phyloP scores from a whole-genome alignment of 2,888 invertebrate genomes.

The Agrilus mali region DNA sequence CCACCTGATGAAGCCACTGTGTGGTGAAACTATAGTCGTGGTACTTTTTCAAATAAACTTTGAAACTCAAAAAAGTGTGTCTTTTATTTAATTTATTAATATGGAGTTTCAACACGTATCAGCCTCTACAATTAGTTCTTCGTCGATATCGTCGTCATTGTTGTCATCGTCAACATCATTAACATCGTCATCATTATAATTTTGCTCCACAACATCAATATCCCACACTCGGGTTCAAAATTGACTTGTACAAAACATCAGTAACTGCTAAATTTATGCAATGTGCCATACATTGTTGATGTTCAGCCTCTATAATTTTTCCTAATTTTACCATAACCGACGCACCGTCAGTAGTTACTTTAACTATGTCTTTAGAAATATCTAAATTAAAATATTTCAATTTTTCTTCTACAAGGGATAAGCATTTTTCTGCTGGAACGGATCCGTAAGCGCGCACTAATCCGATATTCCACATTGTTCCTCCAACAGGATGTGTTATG shows the following conservation, averaged over 20 bases:
- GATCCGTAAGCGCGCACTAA: slow-evolving; percentile 7
- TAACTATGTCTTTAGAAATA: slow-evolving; percentile 8
- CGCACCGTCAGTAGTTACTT: slow-evolving; percentile 4
- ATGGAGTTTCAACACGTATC: too few relatives aligned
- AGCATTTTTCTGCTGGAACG: slow-evolving; percentile 7
- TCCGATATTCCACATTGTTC: slow-evolving; percentile 7
- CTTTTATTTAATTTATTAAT: too few relatives aligned
- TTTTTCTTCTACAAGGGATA: slow-evolving; percentile 3
- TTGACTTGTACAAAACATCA: slow-evolving; percentile 8
- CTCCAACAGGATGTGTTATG: slow-evolving; percentile 7
- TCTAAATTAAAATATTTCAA: slow-evolving; percentile 2
- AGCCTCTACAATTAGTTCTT: too few relatives aligned
- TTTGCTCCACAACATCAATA: slow-evolving; percentile 5
- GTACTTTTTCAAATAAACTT: too few relatives aligned
- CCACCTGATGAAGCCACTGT: too few relatives aligned
- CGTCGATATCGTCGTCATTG: slow-evolving; percentile 8
- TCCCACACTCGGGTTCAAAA: slow-evolving; percentile 6
- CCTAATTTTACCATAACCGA: background rate
- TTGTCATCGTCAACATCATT: slow-evolving; percentile 2
- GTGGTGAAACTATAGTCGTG: too few relatives aligned
- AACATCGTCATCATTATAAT: slow-evolving; percentile 4
- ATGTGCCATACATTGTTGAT: slow-evolving; percentile 11
- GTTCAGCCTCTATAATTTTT: slow-evolving; percentile 7
- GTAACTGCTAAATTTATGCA: slow-evolving; percentile 9
- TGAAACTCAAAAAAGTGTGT: too few relatives aligned